Percentiles rank a stretch among this genome's conserved stretches.
Evolutionary conservation across 2,888 invertebrate species (phyloP).

Genomic region (Muscina levida): DNA sequence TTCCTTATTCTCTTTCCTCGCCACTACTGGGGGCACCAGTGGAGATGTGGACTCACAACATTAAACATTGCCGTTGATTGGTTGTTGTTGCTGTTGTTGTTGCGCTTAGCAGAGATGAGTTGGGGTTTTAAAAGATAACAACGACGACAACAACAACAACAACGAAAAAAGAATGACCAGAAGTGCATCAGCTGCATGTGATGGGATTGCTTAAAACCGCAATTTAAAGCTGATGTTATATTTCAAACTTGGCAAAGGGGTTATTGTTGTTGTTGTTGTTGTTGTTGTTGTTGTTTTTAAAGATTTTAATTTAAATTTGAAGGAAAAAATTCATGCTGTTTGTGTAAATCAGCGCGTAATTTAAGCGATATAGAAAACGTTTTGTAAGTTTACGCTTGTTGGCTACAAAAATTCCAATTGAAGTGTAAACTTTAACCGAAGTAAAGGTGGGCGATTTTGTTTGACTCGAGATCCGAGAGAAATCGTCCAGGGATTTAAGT

Average conservation of each 20-base stretch:
- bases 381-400: too few relatives aligned
- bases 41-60: not conserved
- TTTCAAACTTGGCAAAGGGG: not conserved
- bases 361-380: too few relatives aligned
- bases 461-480: too few relatives aligned
- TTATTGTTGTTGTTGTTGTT: too few relatives aligned
- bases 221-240: constrained; percentile 38
- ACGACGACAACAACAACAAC: constrained; percentile 36
- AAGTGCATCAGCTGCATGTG: constrained; percentile 62
- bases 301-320: too few relatives aligned
- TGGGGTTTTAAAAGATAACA: constrained; percentile 22
- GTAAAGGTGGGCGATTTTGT: too few relatives aligned
- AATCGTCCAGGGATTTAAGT: too few relatives aligned
- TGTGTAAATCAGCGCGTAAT: too few relatives aligned
- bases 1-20: constrained; percentile 28
- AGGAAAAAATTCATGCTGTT: too few relatives aligned
- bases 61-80: constrained; percentile 41
- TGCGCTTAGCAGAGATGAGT: constrained; percentile 5
- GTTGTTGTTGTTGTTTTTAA: too few relatives aligned
- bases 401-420: too few relatives aligned
- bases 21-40: not conserved
- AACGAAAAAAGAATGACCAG: constrained; percentile 50
- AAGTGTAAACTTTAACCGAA: too few relatives aligned
- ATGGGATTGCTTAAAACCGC: constrained; percentile 58
- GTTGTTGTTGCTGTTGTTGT: constrained; percentile 33